Evolutionary conservation across 2,888 invertebrate genomes (phyloP), one percentile per base, ranked within the genome.

Genomic region (Ptilodon capucinus): DNA sequence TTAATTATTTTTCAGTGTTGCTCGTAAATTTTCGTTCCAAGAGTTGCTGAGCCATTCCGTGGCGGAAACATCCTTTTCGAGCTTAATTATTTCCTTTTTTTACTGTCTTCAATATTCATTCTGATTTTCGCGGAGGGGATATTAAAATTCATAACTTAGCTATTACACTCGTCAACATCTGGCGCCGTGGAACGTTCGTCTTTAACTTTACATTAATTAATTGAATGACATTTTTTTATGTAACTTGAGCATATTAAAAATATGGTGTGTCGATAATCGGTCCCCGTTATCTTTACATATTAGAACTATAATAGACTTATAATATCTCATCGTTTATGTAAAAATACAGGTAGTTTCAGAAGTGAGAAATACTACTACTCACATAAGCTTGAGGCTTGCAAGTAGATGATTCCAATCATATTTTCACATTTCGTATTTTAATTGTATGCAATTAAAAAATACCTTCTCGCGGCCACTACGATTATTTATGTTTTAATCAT

Each of bases 141-240:
- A 84, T 86, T 85, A 84, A 85, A 86, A 88, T 88, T 89, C 86
- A 89, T 86, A 84, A 81, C 82, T 80, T 67, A 64, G 81, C 82
- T 79, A 81, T 86, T 81, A 84, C 76, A 79, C 79, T 80, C 80
- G 79, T 83, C 83, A 86, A 81, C 87, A 89, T 84, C 86, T 87
- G 88, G 80, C 81, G 81, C 81, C 71, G 69, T 76, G 71, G 74
- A 67, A 74, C 76, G 74, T 76, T 79, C 84, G 81, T 82, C 80
- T 79, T 61, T 71, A 81, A 79, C 74, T 81, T 75, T 74, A 66
- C 76, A 81, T 80, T 81, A 78, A 84, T 86, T 84, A 84, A 80
- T 78, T 74, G 65, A 55, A 68, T 68, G 68, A 71, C 64, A 68
- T 69, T 69, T 68, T 71, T 71, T 71, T 62, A 71, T 53, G 57